phyloP scores from a whole-genome alignment of 2,797 vertebrate genomes.

The Coccyzus lansbergi region DNA sequence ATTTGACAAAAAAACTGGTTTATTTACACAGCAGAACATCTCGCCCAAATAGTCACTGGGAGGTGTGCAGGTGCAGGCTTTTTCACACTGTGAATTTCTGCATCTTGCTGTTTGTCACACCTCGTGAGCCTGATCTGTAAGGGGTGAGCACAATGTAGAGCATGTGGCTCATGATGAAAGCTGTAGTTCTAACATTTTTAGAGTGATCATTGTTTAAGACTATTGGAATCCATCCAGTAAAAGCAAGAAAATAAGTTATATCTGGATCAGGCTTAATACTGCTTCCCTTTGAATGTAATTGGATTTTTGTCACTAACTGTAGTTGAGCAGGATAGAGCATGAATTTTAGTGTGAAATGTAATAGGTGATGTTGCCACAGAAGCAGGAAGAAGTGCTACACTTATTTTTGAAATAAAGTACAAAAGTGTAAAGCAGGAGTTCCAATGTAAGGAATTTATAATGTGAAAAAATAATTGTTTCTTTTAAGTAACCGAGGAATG shows the following conservation, averaged over 20 bases:
- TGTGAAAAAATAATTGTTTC: not conserved
- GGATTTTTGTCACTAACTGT: not conserved
- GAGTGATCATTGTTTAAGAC: not conserved
- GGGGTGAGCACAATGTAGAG: fast-evolving
- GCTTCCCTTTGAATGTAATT: not conserved
- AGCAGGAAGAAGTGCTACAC: not conserved
- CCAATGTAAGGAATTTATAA: not conserved
- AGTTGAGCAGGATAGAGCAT: not conserved
- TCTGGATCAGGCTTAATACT: not conserved
- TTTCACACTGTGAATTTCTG: not conserved
- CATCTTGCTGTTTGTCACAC: not conserved
- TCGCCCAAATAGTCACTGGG: not conserved
- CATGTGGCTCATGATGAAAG: fast-evolving
- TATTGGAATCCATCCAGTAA: not conserved
- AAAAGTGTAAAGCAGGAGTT: not conserved
- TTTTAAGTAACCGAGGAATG: not conserved
- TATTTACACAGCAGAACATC: not conserved
- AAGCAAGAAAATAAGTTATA: not conserved
- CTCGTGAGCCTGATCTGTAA: not conserved
- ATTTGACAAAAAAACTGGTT: not conserved
- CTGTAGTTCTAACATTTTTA: not conserved
- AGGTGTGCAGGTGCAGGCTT: fast-evolving
- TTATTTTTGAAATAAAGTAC: not conserved
- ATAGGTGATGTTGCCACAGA: fast-evolving
- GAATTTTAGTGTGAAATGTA: not conserved